Evolutionary conservation across 2,888 invertebrate species (phyloP).

Genomic region (Troides oblongomaculatus): DNA sequence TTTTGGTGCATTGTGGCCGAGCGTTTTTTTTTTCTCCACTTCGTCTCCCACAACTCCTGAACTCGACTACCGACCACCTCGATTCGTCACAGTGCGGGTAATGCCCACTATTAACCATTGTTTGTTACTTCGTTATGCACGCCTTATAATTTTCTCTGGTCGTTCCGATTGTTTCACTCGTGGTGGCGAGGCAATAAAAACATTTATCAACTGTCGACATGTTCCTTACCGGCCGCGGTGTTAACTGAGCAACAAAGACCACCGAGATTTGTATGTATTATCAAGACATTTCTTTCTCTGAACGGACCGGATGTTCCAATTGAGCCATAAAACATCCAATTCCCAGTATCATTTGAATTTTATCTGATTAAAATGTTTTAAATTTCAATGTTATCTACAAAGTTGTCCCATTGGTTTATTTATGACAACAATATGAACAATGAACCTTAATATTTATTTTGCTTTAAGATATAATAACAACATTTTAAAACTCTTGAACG

Average conservation of each 20-base stretch:
- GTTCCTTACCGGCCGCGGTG: slow-evolving; percentile 50
- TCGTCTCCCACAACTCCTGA: slow-evolving; percentile 39
- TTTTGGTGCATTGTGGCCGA: slow-evolving; percentile 52
- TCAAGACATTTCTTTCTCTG: slow-evolving; percentile 7
- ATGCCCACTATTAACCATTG: slow-evolving; percentile 59
- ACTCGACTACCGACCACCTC: slow-evolving; percentile 47
- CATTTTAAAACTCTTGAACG: no score
- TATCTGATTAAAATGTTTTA: slow-evolving; percentile 16
- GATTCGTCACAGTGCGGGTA: slow-evolving; percentile 63
- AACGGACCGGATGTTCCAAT: slow-evolving; percentile 24
- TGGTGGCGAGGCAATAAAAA: slow-evolving; percentile 54
- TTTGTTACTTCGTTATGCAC: slow-evolving; percentile 62
- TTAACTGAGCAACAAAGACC: slow-evolving; percentile 64
- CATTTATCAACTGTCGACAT: slow-evolving; percentile 55
- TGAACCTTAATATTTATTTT: no score
- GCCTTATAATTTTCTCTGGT: slow-evolving; percentile 68
- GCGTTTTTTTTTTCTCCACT: slow-evolving; percentile 35
- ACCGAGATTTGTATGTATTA: slow-evolving; percentile 44
- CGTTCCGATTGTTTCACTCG: slow-evolving; percentile 51
- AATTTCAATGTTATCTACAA: background rate
- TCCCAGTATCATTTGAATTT: slow-evolving; percentile 9
- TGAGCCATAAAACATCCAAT: slow-evolving; percentile 18
- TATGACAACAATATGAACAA: no score
- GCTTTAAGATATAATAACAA: no score
- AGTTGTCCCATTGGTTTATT: background rate